Evolutionary conservation across 1,140 invertebrate species (phyloP).

Genomic region (Rhyzopertha dominica): DNA sequence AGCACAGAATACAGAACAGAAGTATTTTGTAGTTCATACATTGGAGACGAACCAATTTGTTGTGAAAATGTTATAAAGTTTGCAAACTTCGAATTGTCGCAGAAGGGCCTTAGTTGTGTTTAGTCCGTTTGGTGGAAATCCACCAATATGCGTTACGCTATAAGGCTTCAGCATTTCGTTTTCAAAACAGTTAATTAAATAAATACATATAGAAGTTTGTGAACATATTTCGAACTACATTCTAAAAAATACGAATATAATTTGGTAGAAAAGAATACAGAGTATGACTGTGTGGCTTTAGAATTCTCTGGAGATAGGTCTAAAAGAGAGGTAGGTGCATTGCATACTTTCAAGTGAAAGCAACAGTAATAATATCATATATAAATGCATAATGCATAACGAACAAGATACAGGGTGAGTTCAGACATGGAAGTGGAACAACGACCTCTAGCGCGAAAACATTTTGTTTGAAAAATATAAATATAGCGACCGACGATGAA

Average conservation of each 20-base stretch:
- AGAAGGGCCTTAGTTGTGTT: no score
- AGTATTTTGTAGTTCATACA: no score
- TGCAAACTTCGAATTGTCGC: no score
- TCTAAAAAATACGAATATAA: conserved; percentile 4
- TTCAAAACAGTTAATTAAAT: background rate
- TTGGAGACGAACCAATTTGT: no score
- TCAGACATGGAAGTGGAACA: background rate
- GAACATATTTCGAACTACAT: background rate
- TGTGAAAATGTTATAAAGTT: no score
- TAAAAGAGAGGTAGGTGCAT: no score
- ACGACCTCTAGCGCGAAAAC: background rate
- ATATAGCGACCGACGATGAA: background rate
- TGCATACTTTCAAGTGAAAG: conserved; percentile 2
- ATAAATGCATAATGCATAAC: conserved; percentile 1
- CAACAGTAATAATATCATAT: conserved; percentile 4
- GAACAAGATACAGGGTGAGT: background rate
- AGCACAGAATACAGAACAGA: no score
- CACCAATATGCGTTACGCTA: no score
- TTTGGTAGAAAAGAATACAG: no score
- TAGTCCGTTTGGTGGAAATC: no score
- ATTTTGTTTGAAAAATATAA: background rate
- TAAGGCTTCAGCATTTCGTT: background rate
- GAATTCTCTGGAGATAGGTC: no score
- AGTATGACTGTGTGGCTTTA: no score
- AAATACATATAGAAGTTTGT: background rate